Conservation (phyloP, 2,113 vertebrate species). For the Prunella fulvescens region DNA sequence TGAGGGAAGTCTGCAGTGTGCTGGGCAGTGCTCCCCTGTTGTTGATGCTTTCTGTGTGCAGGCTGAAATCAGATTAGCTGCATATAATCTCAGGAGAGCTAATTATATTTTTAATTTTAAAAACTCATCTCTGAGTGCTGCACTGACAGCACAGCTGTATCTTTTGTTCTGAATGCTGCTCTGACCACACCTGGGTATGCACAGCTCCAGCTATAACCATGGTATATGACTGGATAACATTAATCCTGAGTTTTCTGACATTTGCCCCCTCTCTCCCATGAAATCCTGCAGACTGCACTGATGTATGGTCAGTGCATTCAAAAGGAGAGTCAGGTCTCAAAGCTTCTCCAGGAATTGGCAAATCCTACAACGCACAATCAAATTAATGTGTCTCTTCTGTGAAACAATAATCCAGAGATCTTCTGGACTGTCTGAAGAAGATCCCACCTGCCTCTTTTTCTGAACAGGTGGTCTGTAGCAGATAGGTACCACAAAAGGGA, state of each 20-base stretch:
- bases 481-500: not conserved
- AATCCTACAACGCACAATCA: not conserved
- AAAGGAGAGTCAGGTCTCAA: not conserved
- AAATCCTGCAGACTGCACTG: not conserved
- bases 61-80: not conserved
- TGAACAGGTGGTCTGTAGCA: not conserved
- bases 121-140: not conserved
- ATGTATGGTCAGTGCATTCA: not conserved
- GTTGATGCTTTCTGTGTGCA: not conserved
- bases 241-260: not conserved
- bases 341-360: not conserved
- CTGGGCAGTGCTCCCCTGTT: not conserved
- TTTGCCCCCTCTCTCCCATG: not conserved
- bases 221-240: rapidly evolving
- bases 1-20: not conserved
- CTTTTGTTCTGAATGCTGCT: not conserved
- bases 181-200: not conserved
- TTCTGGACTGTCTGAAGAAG: not conserved
- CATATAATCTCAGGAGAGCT: not conserved
- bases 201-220: not conserved
- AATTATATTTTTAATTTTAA: not conserved
- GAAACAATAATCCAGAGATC: not conserved
- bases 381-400: not conserved
- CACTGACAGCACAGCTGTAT: rapidly evolving
- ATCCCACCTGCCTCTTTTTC: not conserved